Base-by-base conservation (phyloP, 2,888 invertebrate species). In the Cheilosia vulpina region DNA sequence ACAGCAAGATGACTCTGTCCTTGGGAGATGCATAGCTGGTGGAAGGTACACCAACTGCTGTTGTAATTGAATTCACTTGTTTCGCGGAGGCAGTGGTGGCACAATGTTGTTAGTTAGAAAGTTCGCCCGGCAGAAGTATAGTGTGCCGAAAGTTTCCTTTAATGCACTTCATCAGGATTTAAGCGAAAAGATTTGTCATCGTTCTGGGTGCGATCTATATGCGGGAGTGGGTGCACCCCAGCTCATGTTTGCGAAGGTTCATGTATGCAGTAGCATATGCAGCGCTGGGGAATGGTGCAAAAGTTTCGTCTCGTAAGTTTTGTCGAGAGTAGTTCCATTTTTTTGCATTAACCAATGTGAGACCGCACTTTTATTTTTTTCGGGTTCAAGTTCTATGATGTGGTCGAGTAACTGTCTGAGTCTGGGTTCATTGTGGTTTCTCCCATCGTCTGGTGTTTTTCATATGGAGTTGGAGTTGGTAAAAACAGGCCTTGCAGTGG, bases 31-130 rank as follows among this genome's bases (percentile, higher is more conserved):
- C 68, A 52, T 15, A 34, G 50, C 27, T 53, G 53, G 15, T 15
- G 53, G 60, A 53, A 60, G 62, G 27, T 55, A 43, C 76, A 65
- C 38, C 66, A 55, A 57, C 62, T 57, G 77, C 52, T 63, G 81
- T 55, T 85, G 81, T 85, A 87, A 87, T 87, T 87, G 87, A 87
- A 87, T 87, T 87, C 87, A 69, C 87, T 87, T 87, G 87, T 87
- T 87, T 87, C 87, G 82, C 82, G 87, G 78, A 82, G 82, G 60
- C 58, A 77, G 47, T 87, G 52, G 57, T 57, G 82, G 81, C 69
- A 55, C 47, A 77, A 66, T 68, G 81, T 65, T 82, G 76, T 73
- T 78, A 76, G 85, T 85, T 85, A 47, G 81, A 85, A 85, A 85
- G 72, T 85, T 85, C 41, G 77, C 80, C 72, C 50, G 69, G 58